Conservation (phyloP, 2,113 vertebrate genomes). For the Phyllopteryx taeniolatus region DNA sequence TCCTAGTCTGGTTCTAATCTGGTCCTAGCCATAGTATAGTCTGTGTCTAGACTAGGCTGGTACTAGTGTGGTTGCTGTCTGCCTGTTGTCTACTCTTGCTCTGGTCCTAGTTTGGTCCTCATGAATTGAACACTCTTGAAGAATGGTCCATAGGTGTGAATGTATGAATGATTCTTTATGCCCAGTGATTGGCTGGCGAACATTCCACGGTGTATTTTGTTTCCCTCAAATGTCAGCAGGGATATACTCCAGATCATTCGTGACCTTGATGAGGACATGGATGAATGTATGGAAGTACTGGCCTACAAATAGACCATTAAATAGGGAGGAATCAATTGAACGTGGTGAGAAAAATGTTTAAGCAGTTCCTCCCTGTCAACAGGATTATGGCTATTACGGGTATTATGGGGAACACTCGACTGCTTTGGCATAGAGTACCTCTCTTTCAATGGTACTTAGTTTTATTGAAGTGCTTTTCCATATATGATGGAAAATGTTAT, state of each 20-base stretch:
- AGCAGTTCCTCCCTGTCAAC: not conserved
- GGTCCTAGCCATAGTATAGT: too few species aligned
- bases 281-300: not conserved
- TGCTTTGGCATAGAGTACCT: not conserved
- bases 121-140: not conserved
- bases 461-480: not conserved
- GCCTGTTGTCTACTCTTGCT: not conserved
- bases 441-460: not conserved
- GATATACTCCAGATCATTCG: not conserved
- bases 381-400: not conserved
- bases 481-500: not conserved
- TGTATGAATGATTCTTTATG: not conserved
- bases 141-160: not conserved
- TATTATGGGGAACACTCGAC: not conserved
- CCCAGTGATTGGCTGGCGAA: not conserved
- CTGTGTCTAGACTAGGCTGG: too few species aligned
- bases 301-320: slow-evolving; percentile 1
- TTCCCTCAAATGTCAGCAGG: not conserved
- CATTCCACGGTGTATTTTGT: not conserved
- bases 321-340: not conserved
- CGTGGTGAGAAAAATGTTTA: not conserved
- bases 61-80: too few species aligned
- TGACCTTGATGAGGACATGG: not conserved
- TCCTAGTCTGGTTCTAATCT: too few species aligned
- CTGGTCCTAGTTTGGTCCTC: not conserved